Conservation (phyloP, 2,888 invertebrate genomes). For the Scrobipalpa atriplicella region DNA sequence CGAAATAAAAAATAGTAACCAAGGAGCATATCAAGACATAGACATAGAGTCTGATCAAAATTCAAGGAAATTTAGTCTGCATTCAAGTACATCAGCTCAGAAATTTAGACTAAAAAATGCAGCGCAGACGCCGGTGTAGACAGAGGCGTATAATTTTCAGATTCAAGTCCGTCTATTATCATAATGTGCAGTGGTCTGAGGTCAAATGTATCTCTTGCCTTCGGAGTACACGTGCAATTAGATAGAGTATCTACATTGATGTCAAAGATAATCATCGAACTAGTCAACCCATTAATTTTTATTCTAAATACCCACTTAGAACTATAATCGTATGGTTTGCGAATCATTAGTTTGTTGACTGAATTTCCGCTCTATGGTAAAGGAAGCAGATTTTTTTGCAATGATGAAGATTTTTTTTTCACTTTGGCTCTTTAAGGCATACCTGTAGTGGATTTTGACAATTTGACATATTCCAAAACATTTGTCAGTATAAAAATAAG, state of each 20-base stretch:
- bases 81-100: constrained; percentile 72
- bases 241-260: not conserved
- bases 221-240: not conserved
- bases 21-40: constrained; percentile 54
- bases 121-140: constrained; percentile 71
- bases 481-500: too few relatives aligned
- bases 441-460: too few relatives aligned
- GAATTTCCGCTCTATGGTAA: not conserved
- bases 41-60: constrained; percentile 72
- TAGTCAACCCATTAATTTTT: constrained; percentile 10
- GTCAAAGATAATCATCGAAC: not conserved
- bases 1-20: constrained; percentile 35
- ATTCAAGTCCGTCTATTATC: constrained; percentile 74
- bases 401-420: not conserved
- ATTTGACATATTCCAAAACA: too few relatives aligned
- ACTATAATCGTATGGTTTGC: not conserved
- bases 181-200: constrained; percentile 78
- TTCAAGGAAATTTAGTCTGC: constrained; percentile 81
- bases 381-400: too few relatives aligned
- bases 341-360: not conserved
- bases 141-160: constrained; percentile 73
- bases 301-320: not conserved
- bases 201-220: constrained; percentile 47
- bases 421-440: too few relatives aligned
- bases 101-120: constrained; percentile 79